phyloP scores from a whole-genome alignment of 2,113 vertebrate species.

The Megaceryle torquata region DNA sequence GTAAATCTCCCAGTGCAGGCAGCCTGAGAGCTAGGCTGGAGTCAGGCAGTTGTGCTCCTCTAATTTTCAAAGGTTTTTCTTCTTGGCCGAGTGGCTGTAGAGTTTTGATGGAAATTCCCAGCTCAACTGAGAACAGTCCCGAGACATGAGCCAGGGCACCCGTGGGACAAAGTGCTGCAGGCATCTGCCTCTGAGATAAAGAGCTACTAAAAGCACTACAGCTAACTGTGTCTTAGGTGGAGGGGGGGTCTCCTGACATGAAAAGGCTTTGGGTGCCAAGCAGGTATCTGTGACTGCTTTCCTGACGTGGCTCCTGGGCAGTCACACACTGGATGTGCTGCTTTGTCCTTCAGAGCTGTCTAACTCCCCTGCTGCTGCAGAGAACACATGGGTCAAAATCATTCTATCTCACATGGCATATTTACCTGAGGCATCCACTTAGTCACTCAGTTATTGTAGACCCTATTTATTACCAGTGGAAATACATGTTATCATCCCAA shows the following conservation, averaged over 20 bases:
- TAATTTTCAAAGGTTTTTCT: neutral
- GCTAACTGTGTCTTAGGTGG: neutral
- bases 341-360: neutral
- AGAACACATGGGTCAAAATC: neutral
- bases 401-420: neutral
- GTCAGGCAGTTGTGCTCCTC: neutral
- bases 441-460: neutral
- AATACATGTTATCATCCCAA: neutral
- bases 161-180: neutral
- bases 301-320: neutral
- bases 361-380: neutral
- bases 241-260: neutral
- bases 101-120: neutral
- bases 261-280: neutral
- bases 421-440: neutral
- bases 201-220: neutral
- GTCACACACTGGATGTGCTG: accelerated
- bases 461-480: neutral
- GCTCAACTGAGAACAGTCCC: neutral
- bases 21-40: neutral
- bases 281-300: neutral
- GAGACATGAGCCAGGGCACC: neutral
- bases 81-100: neutral
- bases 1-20: neutral
- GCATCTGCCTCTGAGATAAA: neutral